Evolutionary conservation across 2,113 vertebrate species (phyloP), one percentile per base, ranked within the genome.

Genomic region (Dromaius novaehollandiae): DNA sequence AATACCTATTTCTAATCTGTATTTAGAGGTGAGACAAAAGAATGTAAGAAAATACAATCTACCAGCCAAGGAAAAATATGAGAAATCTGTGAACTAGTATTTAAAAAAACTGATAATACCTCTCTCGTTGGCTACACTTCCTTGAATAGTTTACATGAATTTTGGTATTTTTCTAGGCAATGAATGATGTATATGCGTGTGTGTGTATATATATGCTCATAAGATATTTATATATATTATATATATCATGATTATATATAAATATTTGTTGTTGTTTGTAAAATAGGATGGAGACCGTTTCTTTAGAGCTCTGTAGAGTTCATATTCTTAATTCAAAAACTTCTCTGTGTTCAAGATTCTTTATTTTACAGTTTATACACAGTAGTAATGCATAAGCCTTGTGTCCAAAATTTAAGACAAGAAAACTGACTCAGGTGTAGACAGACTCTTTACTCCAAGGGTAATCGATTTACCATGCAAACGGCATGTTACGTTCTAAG

Each of bases 401-500:
- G 7, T 58, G 36, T 64, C 40, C 73, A 79, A n/a, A 79, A 53
- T 38, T n/a, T 30, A 70, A 89, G 28, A 50, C 1, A 6, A 38
- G n/a, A 46, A 88, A 60, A 73, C 14, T 58, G 19, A 71, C 8
- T 42, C 4, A 1, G 28, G 4, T 80, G 50, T 73, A 53, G 46
- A 50, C 66, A 83, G 63, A 50, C 10, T 25, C 34, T 50, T 19
- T 56, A 40, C 55, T 55, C 71, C 68, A 16, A 70, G 87, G 24
- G 74, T 79, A 50, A 89, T 80, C 8, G 7, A 5, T 51, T 82
- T 30, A 28, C 22, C 24, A n/a, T 11, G 44, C 14, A n/a, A 76
- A 58, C 34, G 3, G 50, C 14, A 17, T 4, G 5, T 36, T 61
- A 8, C 1, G 0, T 26, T 44, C 42, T 26, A 77, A 60, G 28